phyloP scores from a whole-genome alignment of 2,797 vertebrate species.

The Rallus crepitans region DNA sequence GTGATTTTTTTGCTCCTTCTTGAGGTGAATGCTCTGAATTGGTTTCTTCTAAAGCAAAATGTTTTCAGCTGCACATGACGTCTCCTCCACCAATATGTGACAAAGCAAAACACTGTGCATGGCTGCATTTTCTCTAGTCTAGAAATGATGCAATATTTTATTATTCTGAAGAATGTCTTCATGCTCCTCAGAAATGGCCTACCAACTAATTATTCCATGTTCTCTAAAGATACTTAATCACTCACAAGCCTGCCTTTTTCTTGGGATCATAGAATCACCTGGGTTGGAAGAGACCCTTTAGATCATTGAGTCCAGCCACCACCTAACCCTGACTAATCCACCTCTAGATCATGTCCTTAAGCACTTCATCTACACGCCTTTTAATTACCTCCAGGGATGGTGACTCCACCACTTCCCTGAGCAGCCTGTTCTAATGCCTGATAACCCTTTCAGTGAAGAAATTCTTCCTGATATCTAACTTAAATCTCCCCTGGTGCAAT shows the following conservation, averaged over 20 bases:
- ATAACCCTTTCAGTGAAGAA: too few species aligned
- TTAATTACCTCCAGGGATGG: too few species aligned
- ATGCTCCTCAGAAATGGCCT: background rate
- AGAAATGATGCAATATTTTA: background rate
- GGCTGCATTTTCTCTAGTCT: background rate
- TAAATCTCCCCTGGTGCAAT: too few species aligned
- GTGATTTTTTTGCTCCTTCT: background rate
- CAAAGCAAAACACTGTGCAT: background rate
- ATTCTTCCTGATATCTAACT: too few species aligned
- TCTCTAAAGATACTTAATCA: background rate
- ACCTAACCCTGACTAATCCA: too few species aligned
- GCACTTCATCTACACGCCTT: too few species aligned
- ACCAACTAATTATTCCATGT: background rate
- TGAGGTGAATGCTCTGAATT: background rate
- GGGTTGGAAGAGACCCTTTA: too few species aligned
- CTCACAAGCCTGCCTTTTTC: background rate
- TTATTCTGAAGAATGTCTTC: background rate
- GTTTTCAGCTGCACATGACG: background rate
- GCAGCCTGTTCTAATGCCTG: too few species aligned
- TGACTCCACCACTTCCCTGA: too few species aligned
- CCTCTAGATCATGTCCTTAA: too few species aligned
- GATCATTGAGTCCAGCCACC: too few species aligned
- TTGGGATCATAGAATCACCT: too few species aligned
- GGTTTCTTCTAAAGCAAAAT: background rate
- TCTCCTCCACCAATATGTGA: background rate